These are phyloP conservation scores for Chrysolina haemoptera DNA, from an alignment of 2,888 invertebrate species.

Conservation along the genomic window DNA sequence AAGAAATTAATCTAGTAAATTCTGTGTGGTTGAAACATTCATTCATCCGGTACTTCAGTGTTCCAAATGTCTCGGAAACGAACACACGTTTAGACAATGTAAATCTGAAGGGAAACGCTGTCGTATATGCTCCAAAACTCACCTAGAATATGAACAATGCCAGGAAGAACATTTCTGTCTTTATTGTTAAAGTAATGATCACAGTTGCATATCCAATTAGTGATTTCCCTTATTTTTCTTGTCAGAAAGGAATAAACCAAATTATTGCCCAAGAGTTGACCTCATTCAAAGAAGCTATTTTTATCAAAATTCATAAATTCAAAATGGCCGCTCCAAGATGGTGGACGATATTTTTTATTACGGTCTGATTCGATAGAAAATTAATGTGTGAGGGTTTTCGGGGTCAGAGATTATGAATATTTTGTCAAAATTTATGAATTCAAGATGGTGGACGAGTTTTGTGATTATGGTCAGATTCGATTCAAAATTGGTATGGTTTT, in stretches of 20 bases:
- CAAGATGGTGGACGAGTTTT: too few relatives aligned
- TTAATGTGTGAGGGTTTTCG: too few relatives aligned
- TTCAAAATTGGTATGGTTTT: too few relatives aligned
- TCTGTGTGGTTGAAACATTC: too few relatives aligned
- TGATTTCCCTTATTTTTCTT: not conserved
- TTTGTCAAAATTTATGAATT: too few relatives aligned
- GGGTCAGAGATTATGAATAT: too few relatives aligned
- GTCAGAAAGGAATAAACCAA: not conserved
- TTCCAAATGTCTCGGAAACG: conserved; percentile 13
- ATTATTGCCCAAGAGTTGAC: not conserved
- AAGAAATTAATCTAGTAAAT: conserved; percentile 28
- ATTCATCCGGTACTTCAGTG: conserved; percentile 15
- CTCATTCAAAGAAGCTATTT: conserved; percentile 16
- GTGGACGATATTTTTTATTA: too few relatives aligned
- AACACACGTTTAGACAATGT: conserved; percentile 7
- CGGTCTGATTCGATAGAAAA: too few relatives aligned
- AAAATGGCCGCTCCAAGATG: too few relatives aligned
- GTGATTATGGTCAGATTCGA: too few relatives aligned
- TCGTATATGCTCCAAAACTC: not conserved
- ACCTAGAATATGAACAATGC: not conserved
- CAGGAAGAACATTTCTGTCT: not conserved
- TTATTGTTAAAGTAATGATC: conserved; percentile 12
- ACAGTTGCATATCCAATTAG: not conserved
- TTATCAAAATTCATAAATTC: too few relatives aligned
- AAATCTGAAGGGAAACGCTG: conserved; percentile 15